A percentile compares a stretch with the other conserved stretches of the same genome.
These are phyloP conservation scores for Andrena haemorrhoa DNA, from an alignment of 2,888 invertebrate genomes.

Conservation along the genomic window DNA sequence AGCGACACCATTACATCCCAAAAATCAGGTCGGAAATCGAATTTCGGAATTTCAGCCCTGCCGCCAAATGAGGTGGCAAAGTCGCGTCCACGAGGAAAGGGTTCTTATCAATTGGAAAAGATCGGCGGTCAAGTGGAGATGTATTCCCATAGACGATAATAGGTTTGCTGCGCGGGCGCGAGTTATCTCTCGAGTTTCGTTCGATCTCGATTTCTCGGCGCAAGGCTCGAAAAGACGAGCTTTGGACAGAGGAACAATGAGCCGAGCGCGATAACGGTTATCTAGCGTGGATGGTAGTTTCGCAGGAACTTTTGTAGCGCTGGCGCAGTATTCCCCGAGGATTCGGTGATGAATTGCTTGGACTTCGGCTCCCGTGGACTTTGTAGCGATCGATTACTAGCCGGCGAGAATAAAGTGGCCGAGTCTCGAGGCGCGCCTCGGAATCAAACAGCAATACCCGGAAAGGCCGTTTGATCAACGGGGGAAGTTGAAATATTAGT, in stretches of 20 bases:
- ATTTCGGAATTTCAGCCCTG: no score
- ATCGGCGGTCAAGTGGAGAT: neutral
- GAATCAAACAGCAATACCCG: slow-evolving; percentile 41
- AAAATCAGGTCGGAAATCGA: no score
- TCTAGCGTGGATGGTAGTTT: slow-evolving; percentile 9
- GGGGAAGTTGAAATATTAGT: slow-evolving; percentile 58
- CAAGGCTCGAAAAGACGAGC: slow-evolving; percentile 1
- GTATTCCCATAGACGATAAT: neutral
- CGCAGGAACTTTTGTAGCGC: neutral
- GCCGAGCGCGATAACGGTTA: slow-evolving; percentile 32
- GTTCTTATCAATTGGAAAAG: neutral
- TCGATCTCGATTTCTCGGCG: slow-evolving; percentile 23
- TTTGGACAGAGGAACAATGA: slow-evolving; percentile 20
- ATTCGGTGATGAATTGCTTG: neutral
- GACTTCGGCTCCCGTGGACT: neutral
- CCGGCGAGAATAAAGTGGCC: neutral
- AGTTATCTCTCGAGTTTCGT: neutral
- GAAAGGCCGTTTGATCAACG: slow-evolving; percentile 43
- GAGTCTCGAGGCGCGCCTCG: slow-evolving; percentile 9
- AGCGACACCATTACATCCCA: no score
- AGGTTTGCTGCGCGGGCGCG: neutral
- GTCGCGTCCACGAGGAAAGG: no score
- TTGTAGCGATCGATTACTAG: neutral
- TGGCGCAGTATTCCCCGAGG: neutral
- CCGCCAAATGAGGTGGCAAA: no score